These are phyloP conservation scores for Troides aeacus DNA, from an alignment of 2,888 invertebrate species.

Conservation along the genomic window DNA sequence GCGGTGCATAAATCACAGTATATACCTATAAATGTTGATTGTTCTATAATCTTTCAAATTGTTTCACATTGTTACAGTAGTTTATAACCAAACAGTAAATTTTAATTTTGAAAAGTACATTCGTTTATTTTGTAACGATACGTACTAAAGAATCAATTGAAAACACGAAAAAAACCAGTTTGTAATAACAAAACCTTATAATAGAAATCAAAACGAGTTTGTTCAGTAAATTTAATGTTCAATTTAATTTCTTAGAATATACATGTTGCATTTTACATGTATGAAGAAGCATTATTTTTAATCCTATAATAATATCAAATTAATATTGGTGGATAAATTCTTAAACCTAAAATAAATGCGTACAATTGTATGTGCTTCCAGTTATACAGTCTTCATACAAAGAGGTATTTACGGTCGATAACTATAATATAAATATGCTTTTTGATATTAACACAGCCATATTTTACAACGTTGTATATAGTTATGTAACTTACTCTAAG, in stretches of 20 bases:
- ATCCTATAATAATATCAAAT: slow-evolving; percentile 4
- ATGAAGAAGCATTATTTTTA: background rate
- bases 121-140: too few species aligned
- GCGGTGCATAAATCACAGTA: background rate
- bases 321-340: slow-evolving; percentile 23
- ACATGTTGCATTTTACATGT: background rate
- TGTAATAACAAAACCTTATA: background rate
- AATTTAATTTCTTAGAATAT: background rate
- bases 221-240: background rate
- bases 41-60: too few species aligned
- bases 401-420: slow-evolving; percentile 75
- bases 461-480: slow-evolving; percentile 49
- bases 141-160: too few species aligned
- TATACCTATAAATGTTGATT: background rate
- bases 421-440: slow-evolving; percentile 67
- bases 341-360: slow-evolving; percentile 29
- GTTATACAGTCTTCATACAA: slow-evolving; percentile 65
- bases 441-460: slow-evolving; percentile 79
- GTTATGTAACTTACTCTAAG: slow-evolving; percentile 35
- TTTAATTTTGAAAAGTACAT: too few species aligned
- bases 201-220: background rate
- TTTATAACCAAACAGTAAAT: too few species aligned
- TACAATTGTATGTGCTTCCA: slow-evolving; percentile 54
- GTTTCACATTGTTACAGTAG: too few species aligned
- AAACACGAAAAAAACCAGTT: too few species aligned